These are phyloP conservation scores for Drosophila neocordata DNA, from an alignment of 1,140 invertebrate genomes.

Conservation along the genomic window DNA sequence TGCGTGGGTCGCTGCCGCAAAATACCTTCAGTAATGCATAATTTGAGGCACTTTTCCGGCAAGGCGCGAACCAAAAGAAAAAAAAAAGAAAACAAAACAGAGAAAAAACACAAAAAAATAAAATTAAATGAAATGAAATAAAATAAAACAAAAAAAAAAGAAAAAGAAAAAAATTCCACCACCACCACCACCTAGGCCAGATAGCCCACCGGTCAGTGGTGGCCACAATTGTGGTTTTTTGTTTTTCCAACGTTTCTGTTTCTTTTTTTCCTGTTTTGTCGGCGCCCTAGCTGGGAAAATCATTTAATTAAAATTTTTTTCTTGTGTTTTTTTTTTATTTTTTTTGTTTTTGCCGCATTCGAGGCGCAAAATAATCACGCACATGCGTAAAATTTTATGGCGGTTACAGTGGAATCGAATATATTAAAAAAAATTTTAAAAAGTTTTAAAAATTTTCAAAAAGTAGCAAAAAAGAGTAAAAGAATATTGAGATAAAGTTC, in stretches of 20 bases:
- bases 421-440: not conserved
- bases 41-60: slow-evolving; percentile 77
- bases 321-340: too few species aligned
- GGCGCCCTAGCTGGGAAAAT: slow-evolving; percentile 65
- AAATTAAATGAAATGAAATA: not conserved
- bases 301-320: slow-evolving; percentile 77
- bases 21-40: slow-evolving; percentile 75
- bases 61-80: slow-evolving; percentile 27
- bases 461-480: too few species aligned
- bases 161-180: slow-evolving; percentile 21
- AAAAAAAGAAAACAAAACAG: not conserved
- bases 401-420: slow-evolving; percentile 28
- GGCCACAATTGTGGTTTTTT: slow-evolving; percentile 59
- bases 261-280: slow-evolving; percentile 11
- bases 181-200: slow-evolving; percentile 21
- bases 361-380: slow-evolving; percentile 79
- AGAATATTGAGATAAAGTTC: too few species aligned
- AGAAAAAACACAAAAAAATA: slow-evolving; percentile 18
- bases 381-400: slow-evolving; percentile 57
- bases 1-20: slow-evolving; percentile 52
- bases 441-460: not conserved
- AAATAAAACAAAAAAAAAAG: not conserved
- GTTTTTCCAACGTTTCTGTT: slow-evolving; percentile 31
- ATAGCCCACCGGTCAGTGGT: slow-evolving; percentile 13
- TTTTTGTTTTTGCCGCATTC: slow-evolving; percentile 46